Percentiles rank a stretch among this genome's conserved stretches.
These are phyloP conservation scores for Loxodonta africana DNA, from an alignment of 2,113 vertebrate genomes.

Conservation along the genomic window DNA sequence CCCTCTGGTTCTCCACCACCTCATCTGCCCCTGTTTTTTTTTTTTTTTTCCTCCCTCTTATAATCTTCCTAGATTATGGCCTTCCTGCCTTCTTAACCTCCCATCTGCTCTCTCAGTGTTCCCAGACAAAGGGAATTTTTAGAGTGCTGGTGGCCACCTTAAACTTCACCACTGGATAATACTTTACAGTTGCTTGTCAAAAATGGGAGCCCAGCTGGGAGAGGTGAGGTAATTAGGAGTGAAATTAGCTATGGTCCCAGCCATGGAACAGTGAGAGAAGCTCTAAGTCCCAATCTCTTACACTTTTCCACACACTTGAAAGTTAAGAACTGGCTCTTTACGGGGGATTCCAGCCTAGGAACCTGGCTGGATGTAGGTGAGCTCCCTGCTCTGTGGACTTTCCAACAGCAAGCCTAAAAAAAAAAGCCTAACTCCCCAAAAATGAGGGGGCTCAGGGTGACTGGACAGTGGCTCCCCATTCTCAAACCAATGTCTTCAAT, in stretches of 20 bases:
- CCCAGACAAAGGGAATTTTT: constrained; percentile 12
- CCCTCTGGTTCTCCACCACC: neutral
- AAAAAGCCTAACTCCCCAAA: neutral
- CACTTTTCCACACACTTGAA: neutral
- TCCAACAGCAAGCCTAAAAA: neutral
- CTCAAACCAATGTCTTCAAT: neutral
- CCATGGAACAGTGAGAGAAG: neutral
- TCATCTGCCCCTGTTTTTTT: neutral
- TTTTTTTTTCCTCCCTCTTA: neutral
- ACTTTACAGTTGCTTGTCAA: neutral
- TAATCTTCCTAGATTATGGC: neutral
- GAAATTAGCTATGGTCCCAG: neutral
- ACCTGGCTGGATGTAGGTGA: neutral
- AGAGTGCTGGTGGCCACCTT: neutral
- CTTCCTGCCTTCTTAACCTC: neutral
- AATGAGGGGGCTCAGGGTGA: neutral
- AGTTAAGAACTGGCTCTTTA: constrained; percentile 14
- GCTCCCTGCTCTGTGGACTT: neutral
- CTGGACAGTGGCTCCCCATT: neutral
- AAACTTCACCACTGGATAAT: neutral
- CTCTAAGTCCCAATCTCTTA: neutral
- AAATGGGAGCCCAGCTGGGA: neutral
- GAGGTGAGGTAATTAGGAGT: neutral
- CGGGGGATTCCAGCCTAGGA: neutral
- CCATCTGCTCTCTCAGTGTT: neutral